Evolutionary conservation across 2,113 vertebrate species (phyloP).

Genomic region (Tylochromis polylepis): DNA sequence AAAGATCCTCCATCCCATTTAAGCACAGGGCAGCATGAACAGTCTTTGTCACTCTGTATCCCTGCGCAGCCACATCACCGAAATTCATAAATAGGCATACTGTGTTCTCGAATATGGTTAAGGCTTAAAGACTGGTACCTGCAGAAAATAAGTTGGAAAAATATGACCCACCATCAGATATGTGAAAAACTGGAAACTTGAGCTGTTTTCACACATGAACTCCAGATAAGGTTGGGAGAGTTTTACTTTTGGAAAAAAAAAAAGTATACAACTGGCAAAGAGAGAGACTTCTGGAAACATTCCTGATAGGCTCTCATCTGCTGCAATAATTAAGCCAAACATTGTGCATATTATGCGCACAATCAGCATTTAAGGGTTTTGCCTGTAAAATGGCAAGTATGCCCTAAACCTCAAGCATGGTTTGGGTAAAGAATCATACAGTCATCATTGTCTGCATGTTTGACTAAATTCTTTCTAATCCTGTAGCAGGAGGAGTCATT

Average conservation of each 20-base stretch:
- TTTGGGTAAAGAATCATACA: not conserved
- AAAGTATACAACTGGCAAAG: not conserved
- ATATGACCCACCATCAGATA: not conserved
- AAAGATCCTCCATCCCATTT: slow-evolving; percentile 19
- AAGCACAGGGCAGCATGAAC: not conserved
- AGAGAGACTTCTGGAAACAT: not conserved
- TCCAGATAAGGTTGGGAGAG: not conserved
- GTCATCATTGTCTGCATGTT: not conserved
- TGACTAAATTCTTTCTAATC: not conserved
- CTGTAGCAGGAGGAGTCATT: not conserved
- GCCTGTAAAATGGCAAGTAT: not conserved
- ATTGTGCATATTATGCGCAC: not conserved
- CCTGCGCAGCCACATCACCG: slow-evolving; percentile 79
- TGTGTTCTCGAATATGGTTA: slow-evolving; percentile 90
- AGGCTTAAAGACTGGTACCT: slow-evolving; percentile 98
- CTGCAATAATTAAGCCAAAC: not conserved
- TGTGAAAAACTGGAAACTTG: not conserved
- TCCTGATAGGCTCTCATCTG: not conserved
- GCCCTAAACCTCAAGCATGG: not conserved
- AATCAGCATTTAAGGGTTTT: not conserved
- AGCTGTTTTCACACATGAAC: not conserved
- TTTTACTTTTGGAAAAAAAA: not conserved
- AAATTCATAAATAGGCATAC: slow-evolving; percentile 95
- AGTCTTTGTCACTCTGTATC: not conserved
- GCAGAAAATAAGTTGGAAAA: not conserved